These are phyloP conservation scores for Cynopterus sphinx DNA, from an alignment of 2,797 vertebrate species.

Conservation along the genomic window DNA sequence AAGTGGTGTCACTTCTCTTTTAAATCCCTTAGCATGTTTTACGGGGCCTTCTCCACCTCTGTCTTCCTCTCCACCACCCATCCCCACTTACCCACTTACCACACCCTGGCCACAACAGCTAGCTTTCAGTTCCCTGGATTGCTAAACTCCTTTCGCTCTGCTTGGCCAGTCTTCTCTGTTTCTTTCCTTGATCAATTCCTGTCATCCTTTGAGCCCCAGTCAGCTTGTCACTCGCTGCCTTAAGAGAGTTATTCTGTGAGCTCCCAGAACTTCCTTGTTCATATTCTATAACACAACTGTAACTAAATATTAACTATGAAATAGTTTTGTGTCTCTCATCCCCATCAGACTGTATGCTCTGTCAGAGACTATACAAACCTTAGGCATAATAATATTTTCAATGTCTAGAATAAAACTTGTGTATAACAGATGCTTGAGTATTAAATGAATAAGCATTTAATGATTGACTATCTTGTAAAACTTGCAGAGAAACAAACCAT, in stretches of 20 bases:
- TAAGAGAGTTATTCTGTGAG: neutral
- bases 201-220: neutral
- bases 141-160: neutral
- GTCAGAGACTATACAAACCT: neutral
- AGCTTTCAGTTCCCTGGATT: neutral
- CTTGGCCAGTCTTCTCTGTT: neutral
- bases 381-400: neutral
- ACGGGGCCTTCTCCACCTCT: neutral
- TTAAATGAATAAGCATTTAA: neutral
- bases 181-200: neutral
- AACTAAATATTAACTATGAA: neutral
- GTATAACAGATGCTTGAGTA: neutral
- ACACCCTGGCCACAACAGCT: neutral
- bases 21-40: neutral
- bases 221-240: neutral
- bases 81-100: neutral
- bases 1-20: neutral
- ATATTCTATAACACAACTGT: neutral
- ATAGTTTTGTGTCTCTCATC: neutral
- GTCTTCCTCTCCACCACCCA: neutral
- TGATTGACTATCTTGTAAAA: neutral
- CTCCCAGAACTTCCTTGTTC: neutral
- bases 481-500: neutral
- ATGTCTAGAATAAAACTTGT: neutral
- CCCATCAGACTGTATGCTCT: neutral